A percentile compares a stretch with the other conserved stretches of the same genome.
Conservation (phyloP, 2,797 vertebrate species). For the Schizothorax lantsangensis region DNA sequence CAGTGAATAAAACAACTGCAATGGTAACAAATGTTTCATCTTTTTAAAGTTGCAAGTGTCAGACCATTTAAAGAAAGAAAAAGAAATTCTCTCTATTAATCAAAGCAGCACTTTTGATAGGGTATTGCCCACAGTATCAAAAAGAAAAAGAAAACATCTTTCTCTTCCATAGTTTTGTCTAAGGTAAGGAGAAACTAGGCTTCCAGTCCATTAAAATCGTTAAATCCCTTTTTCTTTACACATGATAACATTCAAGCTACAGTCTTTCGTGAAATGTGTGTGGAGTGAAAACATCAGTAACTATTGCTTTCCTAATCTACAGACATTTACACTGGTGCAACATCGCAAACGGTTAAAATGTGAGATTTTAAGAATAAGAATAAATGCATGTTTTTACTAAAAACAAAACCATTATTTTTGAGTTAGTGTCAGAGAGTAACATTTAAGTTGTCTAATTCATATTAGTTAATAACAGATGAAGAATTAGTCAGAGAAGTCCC, state of each 20-base stretch:
- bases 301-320: conserved; percentile 44
- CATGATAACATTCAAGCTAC: conserved; percentile 39
- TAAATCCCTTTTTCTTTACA: conserved; percentile 50
- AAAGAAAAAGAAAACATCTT: conserved; percentile 21
- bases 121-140: conserved; percentile 80
- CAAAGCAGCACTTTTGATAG: conserved; percentile 74
- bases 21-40: conserved; percentile 46
- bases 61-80: conserved; percentile 50
- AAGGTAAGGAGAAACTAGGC: neutral
- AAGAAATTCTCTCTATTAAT: conserved; percentile 58
- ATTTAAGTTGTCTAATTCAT: conserved; percentile 15
- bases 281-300: conserved; percentile 31
- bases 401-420: neutral
- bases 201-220: conserved; percentile 34
- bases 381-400: conserved; percentile 8
- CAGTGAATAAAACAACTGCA: conserved; percentile 54
- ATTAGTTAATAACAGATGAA: conserved; percentile 3
- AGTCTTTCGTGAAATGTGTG: conserved; percentile 20
- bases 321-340: conserved; percentile 39
- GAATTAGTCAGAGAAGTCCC: conserved; percentile 8
- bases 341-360: conserved; percentile 2
- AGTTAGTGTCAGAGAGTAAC: conserved; percentile 19
- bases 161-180: conserved; percentile 2
- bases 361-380: conserved; percentile 6
- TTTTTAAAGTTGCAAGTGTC: conserved; percentile 59